Evolutionary conservation across 2,888 invertebrate genomes (phyloP), one percentile per base, ranked within the genome.

Genomic region (Epicampocera succincta): DNA sequence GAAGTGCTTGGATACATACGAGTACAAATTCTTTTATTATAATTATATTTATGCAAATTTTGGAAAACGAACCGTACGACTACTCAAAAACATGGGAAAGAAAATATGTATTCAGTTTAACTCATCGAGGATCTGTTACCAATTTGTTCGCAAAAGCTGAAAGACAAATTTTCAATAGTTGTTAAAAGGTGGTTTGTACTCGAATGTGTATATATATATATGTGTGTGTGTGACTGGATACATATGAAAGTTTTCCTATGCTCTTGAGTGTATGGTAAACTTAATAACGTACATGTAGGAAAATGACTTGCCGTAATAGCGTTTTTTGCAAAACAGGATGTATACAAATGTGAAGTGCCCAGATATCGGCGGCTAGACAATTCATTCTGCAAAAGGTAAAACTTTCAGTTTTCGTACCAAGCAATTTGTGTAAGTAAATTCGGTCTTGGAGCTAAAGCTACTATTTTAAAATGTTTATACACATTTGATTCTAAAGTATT

Each of bases 1-100:
- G 25, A 25, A 25, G 5, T 25, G 5, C 25, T 3, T 25, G 2
- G 5, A 25, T 25, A 54, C 54, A 52, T 17, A 85, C 71, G 72
- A 77, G 29, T 48, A 84, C 52, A 77, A 61, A 56, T 63, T 84
- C 71, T 87, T 80, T 84, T 85, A 69, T 85, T 85, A 87, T 88
- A 87, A 88, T 88, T 88, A 87, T 87, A 87, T 87, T 87, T 88
- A 88, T 88, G 87, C 86, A 87, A 87, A 88, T 80, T 82, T 82
- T 69, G 56, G 56, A 40, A 63, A 58, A 52, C 38, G 56, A 73
- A 52, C 13, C 19, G 40, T 60, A 54, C 15, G 33, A 69, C 48
- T 54, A 29, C 29, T 25, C 13, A 42, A 52, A 76, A 48, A 52
- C 66, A 54, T 25, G 12, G 38, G 25, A 61, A 69, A 48, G 8